Base-by-base conservation (phyloP, 2,888 invertebrate genomes). In the Apantesis nais region DNA sequence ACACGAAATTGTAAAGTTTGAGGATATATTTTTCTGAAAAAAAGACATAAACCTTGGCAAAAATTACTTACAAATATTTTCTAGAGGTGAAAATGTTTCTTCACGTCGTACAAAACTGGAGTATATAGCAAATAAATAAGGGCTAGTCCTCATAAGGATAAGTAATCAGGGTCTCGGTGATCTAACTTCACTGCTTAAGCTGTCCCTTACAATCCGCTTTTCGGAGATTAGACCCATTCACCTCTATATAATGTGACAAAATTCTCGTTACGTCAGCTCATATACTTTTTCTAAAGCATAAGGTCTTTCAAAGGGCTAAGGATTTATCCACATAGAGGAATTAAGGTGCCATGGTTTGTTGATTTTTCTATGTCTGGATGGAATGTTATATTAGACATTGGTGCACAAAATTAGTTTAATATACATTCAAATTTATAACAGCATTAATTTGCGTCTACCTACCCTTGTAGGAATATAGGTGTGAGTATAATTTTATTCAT, bases 211-310 rank as follows among this genome's bases (percentile, higher is more conserved):
- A 78, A 78, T 73, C 78, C 70, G 73, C 75, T 78, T 80, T 73
- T 39, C 62, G 60, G 62, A 73, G 75, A 73, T 78, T 72, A 78
- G 65, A 73, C 68, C 29, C 41, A 75, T 78, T 75, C 73, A 78
- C 31, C 14, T 12, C 7, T 41, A 39, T 48, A 31, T 67, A 62
- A 64, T 34, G 66, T 67, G 63, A 67, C 67, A 67, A 66, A 78
- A 69, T 62, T 61, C 58, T 70, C 44, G 44, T 63, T 63, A 44
- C 55, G 41, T 61, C 66, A 55, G 29, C 14, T n/a, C 22, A 62
- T 25, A 44, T 31, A 39, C 31, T 67, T 60, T 44, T 41, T 60
- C 44, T 41, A 60, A 41, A 39, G 41, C 60, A 55, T 55, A 29
- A 67, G 31, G 19, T 19, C 22, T 66, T 60, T 67, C 25, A 39